A percentile compares a stretch with the other conserved stretches of the same genome.
Conservation (phyloP, 2,888 invertebrate species). For the Malachius bipustulatus region DNA sequence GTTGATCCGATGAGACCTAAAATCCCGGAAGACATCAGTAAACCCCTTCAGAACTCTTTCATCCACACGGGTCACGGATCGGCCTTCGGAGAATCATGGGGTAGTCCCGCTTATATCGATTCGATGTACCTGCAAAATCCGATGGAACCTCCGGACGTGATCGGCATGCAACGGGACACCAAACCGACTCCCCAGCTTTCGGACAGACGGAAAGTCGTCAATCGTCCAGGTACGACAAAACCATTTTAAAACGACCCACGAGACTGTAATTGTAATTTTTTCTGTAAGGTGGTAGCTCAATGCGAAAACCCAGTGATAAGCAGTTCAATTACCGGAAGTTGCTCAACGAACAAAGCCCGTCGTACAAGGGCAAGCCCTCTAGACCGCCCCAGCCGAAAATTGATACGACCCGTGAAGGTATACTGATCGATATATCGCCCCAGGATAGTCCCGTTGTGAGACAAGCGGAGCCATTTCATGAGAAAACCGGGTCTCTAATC, state of each 20-base stretch:
- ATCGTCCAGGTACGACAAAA: too few species aligned
- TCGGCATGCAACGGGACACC: conserved; percentile 37
- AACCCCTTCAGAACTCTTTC: conserved; percentile 68
- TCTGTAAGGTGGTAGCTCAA: conserved; percentile 21
- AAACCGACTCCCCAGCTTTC: conserved; percentile 32
- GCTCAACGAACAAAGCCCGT: conserved; percentile 47
- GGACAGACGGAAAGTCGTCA: conserved; percentile 37
- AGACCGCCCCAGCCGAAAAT: conserved; percentile 37
- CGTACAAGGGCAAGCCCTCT: conserved; percentile 29
- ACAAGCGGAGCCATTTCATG: conserved; percentile 8
- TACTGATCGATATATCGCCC: conserved; percentile 64
- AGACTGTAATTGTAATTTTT: too few species aligned
- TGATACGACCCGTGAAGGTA: conserved; percentile 43
- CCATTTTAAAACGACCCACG: too few species aligned
- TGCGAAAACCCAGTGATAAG: conserved; percentile 35
- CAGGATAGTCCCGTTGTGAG: conserved; percentile 31
- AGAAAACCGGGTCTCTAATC: conserved; percentile 43
- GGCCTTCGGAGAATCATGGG: conserved; percentile 72
- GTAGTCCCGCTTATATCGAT: conserved; percentile 67
- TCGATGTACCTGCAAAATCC: conserved; percentile 65
- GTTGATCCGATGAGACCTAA: conserved; percentile 60
- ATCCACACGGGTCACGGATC: conserved; percentile 71
- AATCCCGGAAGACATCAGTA: conserved; percentile 60
- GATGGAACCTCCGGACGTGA: conserved; percentile 56
- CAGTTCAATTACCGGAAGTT: conserved; percentile 78